Evolutionary conservation across 2,797 vertebrate species (phyloP).

Genomic region (Rachycentron canadum): DNA sequence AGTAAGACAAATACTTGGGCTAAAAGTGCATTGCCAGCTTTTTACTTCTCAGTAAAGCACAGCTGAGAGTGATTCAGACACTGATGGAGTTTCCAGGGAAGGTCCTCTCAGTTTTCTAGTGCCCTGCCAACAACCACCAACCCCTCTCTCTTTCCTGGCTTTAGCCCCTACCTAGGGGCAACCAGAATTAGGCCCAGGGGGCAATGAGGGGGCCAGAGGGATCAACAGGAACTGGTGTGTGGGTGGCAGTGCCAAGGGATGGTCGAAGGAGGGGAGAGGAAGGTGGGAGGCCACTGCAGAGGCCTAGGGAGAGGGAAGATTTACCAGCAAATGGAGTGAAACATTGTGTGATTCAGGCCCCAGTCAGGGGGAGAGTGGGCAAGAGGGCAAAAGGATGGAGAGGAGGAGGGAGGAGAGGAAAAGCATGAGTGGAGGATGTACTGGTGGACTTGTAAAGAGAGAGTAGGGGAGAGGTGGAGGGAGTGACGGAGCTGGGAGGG

Average conservation of each 20-base stretch:
- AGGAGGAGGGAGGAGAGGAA: slow-evolving; percentile 10
- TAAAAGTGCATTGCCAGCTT: slow-evolving; percentile 63
- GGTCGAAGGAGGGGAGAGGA: slow-evolving; percentile 61
- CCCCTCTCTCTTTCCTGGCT: slow-evolving; percentile 76
- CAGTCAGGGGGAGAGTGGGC: slow-evolving; percentile 74
- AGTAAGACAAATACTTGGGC: slow-evolving; percentile 61
- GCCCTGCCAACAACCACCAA: slow-evolving; percentile 79
- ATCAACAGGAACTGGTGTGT: slow-evolving; percentile 84
- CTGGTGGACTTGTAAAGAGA: slow-evolving; percentile 23
- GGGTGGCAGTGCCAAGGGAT: slow-evolving; percentile 86
- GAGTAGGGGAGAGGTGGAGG: slow-evolving; percentile 44
- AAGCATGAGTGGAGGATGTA: slow-evolving; percentile 33
- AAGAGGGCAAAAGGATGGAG: slow-evolving; percentile 63
- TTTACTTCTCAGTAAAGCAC: slow-evolving; percentile 63
- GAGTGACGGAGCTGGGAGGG: slow-evolving; percentile 34
- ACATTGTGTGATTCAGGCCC: slow-evolving; percentile 83
- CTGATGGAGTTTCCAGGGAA: slow-evolving; percentile 92
- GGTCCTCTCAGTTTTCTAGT: slow-evolving; percentile 83
- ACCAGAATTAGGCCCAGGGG: slow-evolving; percentile 67
- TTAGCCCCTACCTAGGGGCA: slow-evolving; percentile 70
- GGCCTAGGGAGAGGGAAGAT: slow-evolving; percentile 63
- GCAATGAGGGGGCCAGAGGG: slow-evolving; percentile 75
- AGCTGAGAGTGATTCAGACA: slow-evolving; percentile 84
- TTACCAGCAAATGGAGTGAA: slow-evolving; percentile 77
- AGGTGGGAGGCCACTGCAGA: slow-evolving; percentile 71